Base-by-base conservation (phyloP, 2,113 vertebrate genomes). In the Sakesphorus luctuosus region DNA sequence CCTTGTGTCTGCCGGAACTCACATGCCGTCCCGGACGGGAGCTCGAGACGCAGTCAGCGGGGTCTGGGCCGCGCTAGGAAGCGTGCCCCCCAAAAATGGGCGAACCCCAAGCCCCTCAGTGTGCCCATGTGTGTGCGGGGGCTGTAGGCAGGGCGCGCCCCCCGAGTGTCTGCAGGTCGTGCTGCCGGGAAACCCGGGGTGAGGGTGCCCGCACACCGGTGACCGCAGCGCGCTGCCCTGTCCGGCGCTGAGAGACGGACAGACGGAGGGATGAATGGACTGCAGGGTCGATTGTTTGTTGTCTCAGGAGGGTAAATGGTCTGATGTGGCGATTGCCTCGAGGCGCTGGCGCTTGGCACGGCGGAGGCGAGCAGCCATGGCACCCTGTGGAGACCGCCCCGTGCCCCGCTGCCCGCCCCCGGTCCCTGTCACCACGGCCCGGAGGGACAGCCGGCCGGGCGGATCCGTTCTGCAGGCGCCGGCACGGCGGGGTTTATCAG, bases 21-120 rank as follows among this genome's bases (percentile, higher is more conserved):
- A 6, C 21, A 29, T 14, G 5, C 36, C 6, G 19, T 12, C 17
- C 25, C 23, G 24, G 44, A 15, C 18, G 53, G 63, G 44, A 88
- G 36, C 4, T 16, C 7, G 2, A 69, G 19, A 5, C 29, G 16
- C 55, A 62, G 38, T 5, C 87, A 29, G 52, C 9, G 47, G 58
- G 58, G 20, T 13, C 53, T 31, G 25, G 35, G 35, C 38, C 15
- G 2, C 24, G 15, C 40, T 40, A 8, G 33, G 75, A 4, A 13
- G 5, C 3, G 40, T 10, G 0, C 11, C 43, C 21, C 28, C 29
- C 5, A 18, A 49, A 49, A 65, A 12, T 0, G 7, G 11, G 56
- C 2, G 23, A 71, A 0, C 7, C 4, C 49, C 17, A 2, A 55
- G 5, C 2, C 2, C 31, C 36, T 3, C 2, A 11, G 16, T 1